A percentile compares a stretch with the other conserved stretches of the same genome.
phyloP scores from a whole-genome alignment of 2,113 vertebrate species.

The Xenopus borealis region DNA sequence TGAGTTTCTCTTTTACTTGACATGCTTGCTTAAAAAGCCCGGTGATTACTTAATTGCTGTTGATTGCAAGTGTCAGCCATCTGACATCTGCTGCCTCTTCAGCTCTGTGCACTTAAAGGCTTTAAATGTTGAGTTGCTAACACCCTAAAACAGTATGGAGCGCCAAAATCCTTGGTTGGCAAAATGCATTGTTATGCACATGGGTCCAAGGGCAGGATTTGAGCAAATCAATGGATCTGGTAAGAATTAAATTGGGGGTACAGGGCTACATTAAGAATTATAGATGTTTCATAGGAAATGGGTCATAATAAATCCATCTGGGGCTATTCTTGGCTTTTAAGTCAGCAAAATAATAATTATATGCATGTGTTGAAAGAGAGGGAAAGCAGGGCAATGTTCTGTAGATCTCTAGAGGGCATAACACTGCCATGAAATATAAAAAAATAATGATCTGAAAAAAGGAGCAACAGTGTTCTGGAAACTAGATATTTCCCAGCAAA shows the following conservation, averaged over 20 bases:
- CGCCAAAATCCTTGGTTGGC: slow-evolving; percentile 45
- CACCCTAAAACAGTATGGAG: slow-evolving; percentile 36
- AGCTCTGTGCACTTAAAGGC: slow-evolving; percentile 33
- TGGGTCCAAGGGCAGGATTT: background rate
- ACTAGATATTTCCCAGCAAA: no score
- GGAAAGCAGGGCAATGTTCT: background rate
- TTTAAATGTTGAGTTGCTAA: slow-evolving; percentile 26
- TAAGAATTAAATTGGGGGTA: no score
- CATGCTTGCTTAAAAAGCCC: slow-evolving; percentile 54
- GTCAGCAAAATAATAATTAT: no score
- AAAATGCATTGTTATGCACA: background rate
- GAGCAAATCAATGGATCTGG: no score
- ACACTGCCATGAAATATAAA: no score
- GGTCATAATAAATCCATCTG: no score
- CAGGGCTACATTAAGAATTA: no score
- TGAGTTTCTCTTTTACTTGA: slow-evolving; percentile 51
- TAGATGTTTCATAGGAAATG: no score
- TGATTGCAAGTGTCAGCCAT: slow-evolving; percentile 56
- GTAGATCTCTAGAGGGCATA: background rate
- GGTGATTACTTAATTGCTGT: slow-evolving; percentile 64
- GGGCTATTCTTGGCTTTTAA: no score
- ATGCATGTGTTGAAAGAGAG: background rate
- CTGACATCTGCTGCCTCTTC: slow-evolving; percentile 52
- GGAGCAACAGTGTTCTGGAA: no score
- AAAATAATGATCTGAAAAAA: no score